Evolutionary conservation across 2,113 vertebrate genomes (phyloP).

Genomic region (Ceuthmochares aereus): DNA sequence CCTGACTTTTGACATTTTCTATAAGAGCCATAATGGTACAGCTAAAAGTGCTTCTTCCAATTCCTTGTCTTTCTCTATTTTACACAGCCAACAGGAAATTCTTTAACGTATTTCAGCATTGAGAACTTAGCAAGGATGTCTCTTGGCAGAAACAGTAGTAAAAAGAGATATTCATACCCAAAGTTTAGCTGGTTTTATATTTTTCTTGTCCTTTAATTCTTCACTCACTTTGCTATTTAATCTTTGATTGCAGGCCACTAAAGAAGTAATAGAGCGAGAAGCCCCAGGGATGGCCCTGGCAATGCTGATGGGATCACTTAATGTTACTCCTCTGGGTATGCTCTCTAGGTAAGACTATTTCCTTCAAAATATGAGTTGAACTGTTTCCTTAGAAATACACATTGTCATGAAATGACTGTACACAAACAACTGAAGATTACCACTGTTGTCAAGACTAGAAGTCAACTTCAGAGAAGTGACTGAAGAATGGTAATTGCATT

Average conservation of each 20-base stretch:
- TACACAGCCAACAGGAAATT: not conserved
- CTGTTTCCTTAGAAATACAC: constrained; percentile 7
- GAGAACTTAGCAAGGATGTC: not conserved
- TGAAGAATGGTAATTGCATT: not conserved
- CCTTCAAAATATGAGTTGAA: constrained; percentile 17
- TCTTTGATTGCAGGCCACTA: constrained; percentile 91
- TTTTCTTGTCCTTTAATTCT: constrained; percentile 33
- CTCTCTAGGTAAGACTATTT: constrained; percentile 90
- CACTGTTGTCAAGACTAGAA: not conserved
- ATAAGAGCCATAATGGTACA: not conserved
- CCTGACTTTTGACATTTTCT: not conserved
- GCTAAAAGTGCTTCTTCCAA: not conserved
- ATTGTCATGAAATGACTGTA: not conserved
- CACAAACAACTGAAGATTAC: not conserved
- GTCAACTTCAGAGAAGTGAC: not conserved
- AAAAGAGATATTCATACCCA: not conserved
- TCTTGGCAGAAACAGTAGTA: not conserved
- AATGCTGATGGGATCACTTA: constrained; percentile 99
- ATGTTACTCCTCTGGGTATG: constrained; percentile 98
- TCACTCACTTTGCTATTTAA: constrained; percentile 77
- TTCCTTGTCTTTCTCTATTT: not conserved
- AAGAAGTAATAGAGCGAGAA: constrained; percentile 98
- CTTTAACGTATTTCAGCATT: not conserved
- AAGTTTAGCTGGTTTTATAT: constrained; percentile 49
- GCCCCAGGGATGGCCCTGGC: constrained; percentile 98